Base-by-base conservation (phyloP, 2,797 vertebrate species). In the Artibeus jamaicensis region DNA sequence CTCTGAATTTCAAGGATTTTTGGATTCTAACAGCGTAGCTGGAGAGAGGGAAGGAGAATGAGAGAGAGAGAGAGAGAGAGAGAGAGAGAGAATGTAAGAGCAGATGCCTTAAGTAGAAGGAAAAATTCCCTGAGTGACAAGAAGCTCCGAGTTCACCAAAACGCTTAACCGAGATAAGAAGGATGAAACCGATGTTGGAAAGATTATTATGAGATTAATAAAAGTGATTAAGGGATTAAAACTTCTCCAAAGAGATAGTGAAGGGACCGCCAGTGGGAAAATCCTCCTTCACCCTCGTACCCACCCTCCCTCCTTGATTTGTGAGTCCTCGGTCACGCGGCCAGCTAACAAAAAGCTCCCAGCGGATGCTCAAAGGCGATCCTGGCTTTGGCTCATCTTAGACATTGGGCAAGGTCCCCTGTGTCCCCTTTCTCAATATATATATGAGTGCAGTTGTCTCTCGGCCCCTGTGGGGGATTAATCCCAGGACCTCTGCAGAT, bases 201-300 rank as follows among this genome's bases (percentile, higher is more conserved):
- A 94, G 94, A 94, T 95, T 93, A 42, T 77, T 87, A 88, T 74
- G 93, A 96, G 95, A 97, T 95, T 84, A 93, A 94, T 94, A 96
- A 91, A 81, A 73, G 81, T 48, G 92, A 95, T 96, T 89, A 77
- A 89, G 86, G 87, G 97, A 95, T 96, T 95, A 96, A 65, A 85
- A 9, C 94, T 81, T 89, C 89, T 94, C 84, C 6, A 9, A 77
- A 88, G 93, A 91, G 89, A 92, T 57, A 37, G 50, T 1, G 24
- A 32, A 32, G 83, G 62, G 94, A 44, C 82, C 93, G 46, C 89
- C 67, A 11, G 4, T 21, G 82, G 67, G 77, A 68, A 79, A 46
- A 77, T n/a, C 55, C 68, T 42, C 39, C 29, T 18, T 37, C 16
- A 0, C 29, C 19, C 44, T 50, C 67, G 71, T 14, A 1, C 77